A percentile compares a stretch with the other conserved stretches of the same genome.
phyloP scores from a whole-genome alignment of 2,113 vertebrate species.

The Dromaius novaehollandiae region DNA sequence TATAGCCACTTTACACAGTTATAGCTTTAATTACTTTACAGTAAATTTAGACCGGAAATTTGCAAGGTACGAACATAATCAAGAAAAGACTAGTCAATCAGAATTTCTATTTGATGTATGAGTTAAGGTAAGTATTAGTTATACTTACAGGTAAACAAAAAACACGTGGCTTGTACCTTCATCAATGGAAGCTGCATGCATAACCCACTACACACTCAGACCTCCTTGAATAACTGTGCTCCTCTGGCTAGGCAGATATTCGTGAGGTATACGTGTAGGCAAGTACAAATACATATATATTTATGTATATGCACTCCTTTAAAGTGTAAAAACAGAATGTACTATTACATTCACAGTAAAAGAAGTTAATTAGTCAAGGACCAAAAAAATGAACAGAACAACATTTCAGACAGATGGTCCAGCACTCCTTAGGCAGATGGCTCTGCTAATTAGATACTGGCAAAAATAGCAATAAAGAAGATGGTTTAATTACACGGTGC shows the following conservation, averaged over 20 bases:
- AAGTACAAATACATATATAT: not conserved
- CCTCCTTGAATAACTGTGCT: not conserved
- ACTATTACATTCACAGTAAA: conserved; percentile 31
- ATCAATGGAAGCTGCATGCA: not conserved
- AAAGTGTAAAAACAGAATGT: conserved; percentile 53
- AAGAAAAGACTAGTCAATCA: not conserved
- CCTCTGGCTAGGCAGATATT: not conserved
- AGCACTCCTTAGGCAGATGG: conserved; percentile 77
- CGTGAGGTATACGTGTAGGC: not conserved
- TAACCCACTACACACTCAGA: not conserved
- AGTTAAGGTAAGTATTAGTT: not conserved
- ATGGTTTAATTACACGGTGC: conserved; percentile 76
- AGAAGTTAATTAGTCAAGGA: conserved; percentile 71
- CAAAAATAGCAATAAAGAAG: conserved; percentile 75
- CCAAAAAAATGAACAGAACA: conserved; percentile 68
- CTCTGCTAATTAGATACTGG: conserved; percentile 79
- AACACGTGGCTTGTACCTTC: not conserved
- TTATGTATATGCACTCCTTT: not conserved
- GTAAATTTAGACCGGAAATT: not conserved
- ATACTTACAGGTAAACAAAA: not conserved
- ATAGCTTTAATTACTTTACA: not conserved
- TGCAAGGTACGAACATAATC: not conserved
- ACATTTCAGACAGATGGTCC: conserved; percentile 77
- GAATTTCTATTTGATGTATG: not conserved
- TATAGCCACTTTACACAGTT: not conserved